Evolutionary conservation across 2,888 invertebrate genomes (phyloP).

Genomic region (Eumacrocentrus americanus): DNA sequence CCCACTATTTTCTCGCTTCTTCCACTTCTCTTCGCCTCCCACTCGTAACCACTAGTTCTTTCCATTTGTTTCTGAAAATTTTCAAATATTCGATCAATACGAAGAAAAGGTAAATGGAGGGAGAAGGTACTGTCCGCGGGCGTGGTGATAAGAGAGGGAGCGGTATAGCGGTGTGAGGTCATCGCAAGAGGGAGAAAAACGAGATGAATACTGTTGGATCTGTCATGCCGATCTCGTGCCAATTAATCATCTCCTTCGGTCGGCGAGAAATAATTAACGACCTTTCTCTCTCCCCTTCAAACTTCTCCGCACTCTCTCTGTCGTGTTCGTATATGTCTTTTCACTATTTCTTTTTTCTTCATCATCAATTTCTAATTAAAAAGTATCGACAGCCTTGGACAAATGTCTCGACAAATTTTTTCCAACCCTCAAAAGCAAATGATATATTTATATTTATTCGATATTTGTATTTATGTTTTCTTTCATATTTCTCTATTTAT

Average conservation of each 20-base stretch:
- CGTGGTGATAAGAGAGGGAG: conserved; percentile 27
- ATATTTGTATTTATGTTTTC: neutral
- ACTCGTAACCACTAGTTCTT: conserved; percentile 23
- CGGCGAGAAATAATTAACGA: conserved; percentile 35
- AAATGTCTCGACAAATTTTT: conserved; percentile 22
- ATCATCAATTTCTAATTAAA: conserved; percentile 26
- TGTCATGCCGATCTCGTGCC: conserved; percentile 48
- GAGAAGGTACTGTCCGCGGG: conserved; percentile 21
- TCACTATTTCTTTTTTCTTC: conserved; percentile 15
- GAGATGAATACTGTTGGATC: conserved; percentile 43
- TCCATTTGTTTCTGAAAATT: conserved; percentile 53
- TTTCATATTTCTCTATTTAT: neutral
- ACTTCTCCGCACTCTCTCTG: neutral
- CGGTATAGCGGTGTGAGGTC: conserved; percentile 30
- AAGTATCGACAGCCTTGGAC: conserved; percentile 24
- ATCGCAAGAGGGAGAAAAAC: conserved; percentile 27
- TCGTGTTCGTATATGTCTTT: conserved; percentile 25
- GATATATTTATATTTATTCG: neutral
- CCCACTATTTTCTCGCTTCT: conserved; percentile 14
- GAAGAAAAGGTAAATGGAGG: conserved; percentile 30
- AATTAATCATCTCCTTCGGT: conserved; percentile 51
- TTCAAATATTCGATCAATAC: conserved; percentile 59
- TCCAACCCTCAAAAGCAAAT: neutral
- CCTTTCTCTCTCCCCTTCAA: conserved; percentile 30
- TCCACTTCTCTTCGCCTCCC: conserved; percentile 4